Base-by-base conservation (phyloP, 2,113 vertebrate species). In the Asarcornis scutulata region DNA sequence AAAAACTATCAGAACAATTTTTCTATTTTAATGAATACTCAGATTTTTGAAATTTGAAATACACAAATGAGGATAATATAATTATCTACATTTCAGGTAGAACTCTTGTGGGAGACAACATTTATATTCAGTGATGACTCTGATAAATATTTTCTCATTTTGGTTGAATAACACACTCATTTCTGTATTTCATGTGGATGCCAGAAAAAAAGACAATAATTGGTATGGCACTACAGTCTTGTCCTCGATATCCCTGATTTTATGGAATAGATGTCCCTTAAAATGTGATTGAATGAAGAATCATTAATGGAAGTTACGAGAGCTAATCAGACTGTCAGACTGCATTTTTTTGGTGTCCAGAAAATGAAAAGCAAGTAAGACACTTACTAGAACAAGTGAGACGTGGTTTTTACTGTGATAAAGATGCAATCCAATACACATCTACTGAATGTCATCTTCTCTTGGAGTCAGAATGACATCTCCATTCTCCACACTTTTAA, bases 401-500 rank as follows among this genome's bases (percentile, higher is more conserved):
- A 89, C 88, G 88, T 83, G 77, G 56, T 86, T 96, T 95, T 95
- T 94, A 25, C 90, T 66, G 83, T 89, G 96, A 95, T 95, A 96
- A 95, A 92, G 86, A 95, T 89, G 55, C 90, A 95, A 72, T 97
- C 89, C 91, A 92, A 91, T 96, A 78, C 84, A 94, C 77, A 92
- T 91, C 91, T 96, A 96, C 83, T 90, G 80, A 64, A 91, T 97
- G 95, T 85, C 93, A 98, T 96, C 84, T 91, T 94, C 83, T 96
- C 81, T 88, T 97, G 97, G 92, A 97, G 93, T 91, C 93, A 97
- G 84, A 88, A 84, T 89, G 88, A 94, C 91, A 96, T 95, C 89
- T 97, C 94, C 95, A 91, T 96, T 97, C 96, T 94, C 83, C 92
- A 88, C 83, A 89, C 91, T 97, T 96, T 94, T 94, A 97, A 98